These are phyloP conservation scores for Verasper variegatus DNA, from an alignment of 2,113 vertebrate species.

Conservation along the genomic window DNA sequence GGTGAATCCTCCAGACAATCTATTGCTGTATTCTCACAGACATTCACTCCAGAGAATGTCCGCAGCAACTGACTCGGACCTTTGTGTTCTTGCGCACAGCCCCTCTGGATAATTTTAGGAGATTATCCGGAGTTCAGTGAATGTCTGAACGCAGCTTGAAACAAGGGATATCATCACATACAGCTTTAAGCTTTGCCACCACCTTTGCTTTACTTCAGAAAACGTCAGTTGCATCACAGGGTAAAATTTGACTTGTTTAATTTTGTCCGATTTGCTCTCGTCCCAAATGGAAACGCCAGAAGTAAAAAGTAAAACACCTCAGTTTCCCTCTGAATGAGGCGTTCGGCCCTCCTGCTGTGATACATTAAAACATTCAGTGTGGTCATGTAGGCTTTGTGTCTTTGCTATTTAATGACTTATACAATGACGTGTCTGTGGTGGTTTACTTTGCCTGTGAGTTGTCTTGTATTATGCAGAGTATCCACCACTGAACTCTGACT, in stretches of 20 bases:
- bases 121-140: too few species aligned
- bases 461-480: conserved; percentile 30
- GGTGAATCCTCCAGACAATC: too few species aligned
- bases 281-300: neutral
- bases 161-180: neutral
- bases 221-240: too few species aligned
- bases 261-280: too few species aligned
- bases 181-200: neutral
- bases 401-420: conserved; percentile 9
- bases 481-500: conserved; percentile 11
- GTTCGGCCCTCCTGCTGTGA: neutral
- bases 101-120: too few species aligned
- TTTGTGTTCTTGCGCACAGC: too few species aligned
- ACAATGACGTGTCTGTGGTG: conserved; percentile 22
- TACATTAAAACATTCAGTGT: neutral
- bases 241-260: too few species aligned
- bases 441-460: conserved; percentile 23
- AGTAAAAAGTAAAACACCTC: neutral
- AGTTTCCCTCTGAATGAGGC: neutral
- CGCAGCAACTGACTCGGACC: too few species aligned
- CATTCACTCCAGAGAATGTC: too few species aligned
- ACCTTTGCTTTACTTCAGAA: too few species aligned
- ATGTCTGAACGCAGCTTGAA: too few species aligned
- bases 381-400: neutral
- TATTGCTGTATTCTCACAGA: too few species aligned